Base-by-base conservation (phyloP, 1,140 invertebrate genomes). In the Bicyclus anynana region DNA sequence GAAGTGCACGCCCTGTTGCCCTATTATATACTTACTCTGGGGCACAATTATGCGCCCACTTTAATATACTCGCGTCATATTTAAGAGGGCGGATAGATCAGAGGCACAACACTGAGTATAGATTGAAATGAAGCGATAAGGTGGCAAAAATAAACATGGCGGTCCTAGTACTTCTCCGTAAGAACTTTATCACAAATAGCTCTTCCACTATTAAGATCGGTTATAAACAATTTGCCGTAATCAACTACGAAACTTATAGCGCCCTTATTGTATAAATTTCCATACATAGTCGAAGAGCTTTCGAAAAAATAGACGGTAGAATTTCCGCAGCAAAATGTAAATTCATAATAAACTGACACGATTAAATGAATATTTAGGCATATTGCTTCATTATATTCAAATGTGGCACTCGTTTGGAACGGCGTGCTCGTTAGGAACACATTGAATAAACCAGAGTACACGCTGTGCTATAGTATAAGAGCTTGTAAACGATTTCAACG, bases 331-430 rank as follows among this genome's bases (percentile, higher is more conserved):
- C 10, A 10, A 21, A 20, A 44, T 44, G 40, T 44, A 44, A 44
- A 44, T 44, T 44, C 20, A 21, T 21, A 44, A 23, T 21, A 44
- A 44, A 12, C 27, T 51, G 26, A 46, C 49, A 51, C 56, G 40
- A 59, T 64, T 64, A 64, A 59, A 59, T 58, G 49, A 55, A 52
- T 59, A 64, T 59, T 50, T 53, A 58, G 48, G 46, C 47, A 56
- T 64, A 64, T 59, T 59, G 62, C 56, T 52, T 59, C 62, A 64
- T 64, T 64, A 64, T 64, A 59, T 64, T 64, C 52, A 59, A 59
- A 59, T 59, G 44, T 44, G 49, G 14, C 40, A 21, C 40, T 38
- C 20, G 56, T 20, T 37, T 37, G 56, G 33, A 47, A 52, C 48
- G 38, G 29, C 40, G 18, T 23, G 27, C 48, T 59, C 49, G 48